Conservation (phyloP, 2,888 invertebrate genomes). For the Pogonocherus hispidulus region DNA sequence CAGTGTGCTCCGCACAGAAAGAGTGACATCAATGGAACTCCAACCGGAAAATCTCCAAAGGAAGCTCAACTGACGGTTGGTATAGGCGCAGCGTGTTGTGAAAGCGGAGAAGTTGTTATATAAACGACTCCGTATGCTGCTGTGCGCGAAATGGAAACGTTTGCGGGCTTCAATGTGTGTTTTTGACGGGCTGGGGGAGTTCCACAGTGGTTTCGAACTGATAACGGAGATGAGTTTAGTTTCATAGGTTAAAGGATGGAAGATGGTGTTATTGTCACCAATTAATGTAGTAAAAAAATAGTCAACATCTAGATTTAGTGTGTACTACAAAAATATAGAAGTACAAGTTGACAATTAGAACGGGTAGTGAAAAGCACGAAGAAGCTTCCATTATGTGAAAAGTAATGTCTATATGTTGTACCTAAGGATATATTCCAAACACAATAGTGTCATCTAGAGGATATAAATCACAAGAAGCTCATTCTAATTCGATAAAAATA, state of each 20-base stretch:
- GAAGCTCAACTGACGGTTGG: constrained; percentile 14
- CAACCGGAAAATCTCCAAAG: constrained; percentile 1
- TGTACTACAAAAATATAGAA: too few species aligned
- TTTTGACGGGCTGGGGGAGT: background rate
- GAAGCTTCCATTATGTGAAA: too few species aligned
- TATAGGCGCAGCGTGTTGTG: background rate
- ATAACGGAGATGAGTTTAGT: background rate
- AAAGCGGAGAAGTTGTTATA: background rate
- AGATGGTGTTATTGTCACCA: background rate
- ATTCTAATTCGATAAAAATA: too few species aligned
- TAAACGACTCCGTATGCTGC: background rate
- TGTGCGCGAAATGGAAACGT: background rate
- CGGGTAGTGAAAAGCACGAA: too few species aligned
- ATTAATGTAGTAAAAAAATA: too few species aligned
- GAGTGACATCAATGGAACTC: constrained; percentile 8
- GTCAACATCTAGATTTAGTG: too few species aligned
- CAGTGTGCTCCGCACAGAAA: background rate
- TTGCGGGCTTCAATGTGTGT: background rate
- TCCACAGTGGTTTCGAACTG: background rate
- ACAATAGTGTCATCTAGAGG: too few species aligned
- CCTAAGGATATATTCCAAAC: too few species aligned
- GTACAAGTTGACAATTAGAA: too few species aligned
- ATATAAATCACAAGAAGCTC: too few species aligned
- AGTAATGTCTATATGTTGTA: too few species aligned
- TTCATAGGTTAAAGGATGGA: background rate